Evolutionary conservation across 92 coral and sea anemone species (phyloP), one percentile per base, ranked within the genome.

Genomic region (Epizoanthus rinbou): DNA sequence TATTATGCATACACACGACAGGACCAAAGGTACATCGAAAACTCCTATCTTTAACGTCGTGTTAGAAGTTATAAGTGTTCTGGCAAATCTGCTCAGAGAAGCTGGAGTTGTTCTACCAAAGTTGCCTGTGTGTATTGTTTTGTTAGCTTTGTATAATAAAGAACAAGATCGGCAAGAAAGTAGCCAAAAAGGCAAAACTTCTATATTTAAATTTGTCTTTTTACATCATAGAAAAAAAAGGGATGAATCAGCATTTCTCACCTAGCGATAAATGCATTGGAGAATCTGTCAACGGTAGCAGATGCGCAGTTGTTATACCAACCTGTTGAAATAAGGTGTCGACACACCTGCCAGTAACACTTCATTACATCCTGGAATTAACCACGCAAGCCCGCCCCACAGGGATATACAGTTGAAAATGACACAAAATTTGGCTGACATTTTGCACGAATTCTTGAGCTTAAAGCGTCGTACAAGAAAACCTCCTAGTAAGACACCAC

Each of bases 401-500:
- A 85, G 17, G 4, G 89, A 78, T 47, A 86, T 45, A 23, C 91
- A 11, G 31, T 85, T 69, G 18, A 82, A 70, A 57, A 93, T 79
- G 72, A 91, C 83, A 22, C 89, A 88, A 69, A 72, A 83, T 31
- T 84, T 76, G 54, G 98, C 95, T 3, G 98, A 86, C 73, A 84
- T 86, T 57, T 83, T 94, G 64, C 92, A 81, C 1, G 95, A 91
- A n/a, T 76, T 81, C 76, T 91, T 90, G 18, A 91, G 78, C 54
- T 94, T 84, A 86, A 94, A 91, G 69, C 85, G 83, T 6, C 93
- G 86, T 8, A 91, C 92, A n/a, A 91, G 62, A 17, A 89, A 47
- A 54, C 95, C 92, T 4, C 98, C 95, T 1, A 83, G 18, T 45
- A 91, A 7, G 19, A 87, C 78, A 23, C 98, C 98, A 70, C 87